Evolutionary conservation across 2,113 vertebrate genomes (phyloP).

Genomic region (Chaetodon auriga): DNA sequence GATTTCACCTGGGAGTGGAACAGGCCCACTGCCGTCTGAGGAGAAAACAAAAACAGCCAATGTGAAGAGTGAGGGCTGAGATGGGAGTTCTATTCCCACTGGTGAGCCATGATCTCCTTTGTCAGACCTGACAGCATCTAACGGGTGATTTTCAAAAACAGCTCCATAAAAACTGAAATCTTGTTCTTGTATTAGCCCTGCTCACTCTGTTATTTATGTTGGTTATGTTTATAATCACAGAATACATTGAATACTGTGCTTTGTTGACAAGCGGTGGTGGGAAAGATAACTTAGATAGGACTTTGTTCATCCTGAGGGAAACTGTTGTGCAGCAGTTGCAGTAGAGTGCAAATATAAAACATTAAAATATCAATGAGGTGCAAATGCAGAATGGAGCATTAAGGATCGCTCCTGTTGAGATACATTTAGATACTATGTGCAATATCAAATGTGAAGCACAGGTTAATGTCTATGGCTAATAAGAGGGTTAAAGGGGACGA

Average conservation of each 20-base stretch:
- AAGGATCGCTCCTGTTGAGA: no score
- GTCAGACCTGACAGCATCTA: background rate
- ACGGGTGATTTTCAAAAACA: background rate
- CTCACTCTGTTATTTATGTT: background rate
- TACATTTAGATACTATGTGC: no score
- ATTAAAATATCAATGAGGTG: no score
- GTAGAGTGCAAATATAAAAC: no score
- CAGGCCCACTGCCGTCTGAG: constrained; percentile 89
- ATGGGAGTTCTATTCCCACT: background rate
- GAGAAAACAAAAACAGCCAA: background rate
- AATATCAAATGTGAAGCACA: background rate
- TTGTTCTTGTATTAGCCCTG: background rate
- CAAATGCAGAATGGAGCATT: background rate
- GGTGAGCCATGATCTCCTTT: background rate
- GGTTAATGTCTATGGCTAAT: no score
- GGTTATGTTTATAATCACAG: background rate
- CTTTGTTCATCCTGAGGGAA: background rate
- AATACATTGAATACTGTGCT: background rate
- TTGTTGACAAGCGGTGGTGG: background rate
- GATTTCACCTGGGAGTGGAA: constrained; percentile 87
- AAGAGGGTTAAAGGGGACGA: no score
- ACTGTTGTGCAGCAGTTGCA: no score
- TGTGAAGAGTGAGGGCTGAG: background rate
- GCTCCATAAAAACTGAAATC: no score
- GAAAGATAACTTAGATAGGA: background rate